Evolutionary conservation across 2,888 invertebrate genomes (phyloP), one percentile per base, ranked within the genome.

Genomic region (Tetragnatha montana): DNA sequence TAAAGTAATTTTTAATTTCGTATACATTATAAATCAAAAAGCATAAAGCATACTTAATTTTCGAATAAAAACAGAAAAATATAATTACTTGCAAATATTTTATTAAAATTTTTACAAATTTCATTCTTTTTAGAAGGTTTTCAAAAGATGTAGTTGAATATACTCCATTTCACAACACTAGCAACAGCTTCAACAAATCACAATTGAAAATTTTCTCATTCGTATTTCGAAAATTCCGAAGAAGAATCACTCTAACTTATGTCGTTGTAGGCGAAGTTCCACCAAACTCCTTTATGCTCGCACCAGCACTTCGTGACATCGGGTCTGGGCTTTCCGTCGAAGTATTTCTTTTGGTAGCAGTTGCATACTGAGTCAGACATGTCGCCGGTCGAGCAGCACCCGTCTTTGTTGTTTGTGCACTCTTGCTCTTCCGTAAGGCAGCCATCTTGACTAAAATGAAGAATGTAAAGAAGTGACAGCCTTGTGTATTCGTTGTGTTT

Each of bases 261-360:
- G 60, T 17, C 60, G 17, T 60, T 12, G 60, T 17, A 60, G 35
- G 60, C 12, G 17, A 17, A 60, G 4, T 75, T 49, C 75, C 75
- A 75, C 75, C 75, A 75, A 14, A 17, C 35, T 49, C 75, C 75
- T 17, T 17, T 75, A 19, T 49, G 75, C 49, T 75, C 49, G 49
- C 75, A 75, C 75, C 75, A 75, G 75, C 75, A 75, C 10, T 75
- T 75, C 6, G 75, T 75, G 2, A n/a, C n/a, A 17, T 47, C n/a
- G 2, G 75, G 49, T 47, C 75, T 49, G 3, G 8, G 17, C 4
- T 60, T 60, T 4, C 14, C 17, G 17, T 17, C 60, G 14, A 60
- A 4, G 60, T 60, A 60, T 10, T 60, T 60, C 10, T 47, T 49
- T 8, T 49, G n/a, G 75, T 75, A 75, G 19, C 75, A 75, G 7